A percentile compares a stretch with the other conserved stretches of the same genome.
Evolutionary conservation across 2,888 invertebrate species (phyloP).

Genomic region (Volucella inflata): DNA sequence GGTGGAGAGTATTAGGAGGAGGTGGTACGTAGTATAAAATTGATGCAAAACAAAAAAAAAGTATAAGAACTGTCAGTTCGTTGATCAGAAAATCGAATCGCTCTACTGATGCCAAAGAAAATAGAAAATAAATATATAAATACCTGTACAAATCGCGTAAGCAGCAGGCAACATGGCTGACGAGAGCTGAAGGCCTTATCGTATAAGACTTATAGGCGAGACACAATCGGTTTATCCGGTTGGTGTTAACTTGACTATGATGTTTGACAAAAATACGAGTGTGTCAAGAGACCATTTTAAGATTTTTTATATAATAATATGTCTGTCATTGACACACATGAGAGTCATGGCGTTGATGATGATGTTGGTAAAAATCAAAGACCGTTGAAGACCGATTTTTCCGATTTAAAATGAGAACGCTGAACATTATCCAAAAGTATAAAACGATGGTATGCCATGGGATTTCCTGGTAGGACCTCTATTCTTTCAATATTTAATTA

Average conservation of each 20-base stretch:
- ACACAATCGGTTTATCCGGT: conserved; percentile 48
- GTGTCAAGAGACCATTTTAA: background rate
- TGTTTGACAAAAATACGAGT: background rate
- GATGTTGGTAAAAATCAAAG: no score
- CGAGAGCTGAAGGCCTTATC: conserved; percentile 58
- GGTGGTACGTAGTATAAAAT: conserved; percentile 8
- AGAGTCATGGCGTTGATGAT: no score
- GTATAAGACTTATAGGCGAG: conserved; percentile 68
- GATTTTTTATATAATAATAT: no score
- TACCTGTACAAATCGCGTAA: background rate
- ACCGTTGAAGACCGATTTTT: no score
- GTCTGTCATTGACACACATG: no score
- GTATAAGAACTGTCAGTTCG: conserved; percentile 16
- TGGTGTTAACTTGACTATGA: conserved; percentile 40
- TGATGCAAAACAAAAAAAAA: conserved; percentile 46
- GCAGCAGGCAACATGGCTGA: background rate
- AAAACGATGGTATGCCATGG: no score
- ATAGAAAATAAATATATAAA: conserved; percentile 24
- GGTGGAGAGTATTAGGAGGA: background rate
- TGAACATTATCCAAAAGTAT: no score
- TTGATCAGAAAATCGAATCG: conserved; percentile 34
- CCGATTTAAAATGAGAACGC: no score
- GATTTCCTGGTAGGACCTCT: no score
- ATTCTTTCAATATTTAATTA: no score
- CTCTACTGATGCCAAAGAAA: conserved; percentile 37